Percentiles rank a stretch among this genome's conserved stretches.
These are phyloP conservation scores for Physocephala rufipes DNA, from an alignment of 2,888 invertebrate genomes.

Conservation along the genomic window DNA sequence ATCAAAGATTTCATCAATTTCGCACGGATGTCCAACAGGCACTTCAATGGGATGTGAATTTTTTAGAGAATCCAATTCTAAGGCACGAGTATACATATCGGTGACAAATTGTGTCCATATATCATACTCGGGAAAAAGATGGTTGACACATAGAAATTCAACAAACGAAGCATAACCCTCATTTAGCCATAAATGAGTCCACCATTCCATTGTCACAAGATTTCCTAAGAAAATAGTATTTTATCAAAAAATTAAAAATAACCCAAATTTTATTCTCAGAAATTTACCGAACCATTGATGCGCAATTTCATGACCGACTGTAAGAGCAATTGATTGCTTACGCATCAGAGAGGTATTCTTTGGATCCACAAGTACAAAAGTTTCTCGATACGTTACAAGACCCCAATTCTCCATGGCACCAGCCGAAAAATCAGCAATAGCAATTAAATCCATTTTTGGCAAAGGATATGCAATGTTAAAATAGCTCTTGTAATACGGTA, in stretches of 20 bases:
- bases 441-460: conserved; percentile 96
- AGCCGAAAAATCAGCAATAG: conserved; percentile 93
- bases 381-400: conserved; percentile 90
- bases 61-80: conserved; percentile 86
- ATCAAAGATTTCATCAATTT: conserved; percentile 98
- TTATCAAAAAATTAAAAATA: not conserved
- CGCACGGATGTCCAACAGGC: conserved; percentile 91
- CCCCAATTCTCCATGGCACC: conserved; percentile 99
- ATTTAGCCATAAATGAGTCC: conserved; percentile 96
- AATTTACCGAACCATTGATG: conserved; percentile 94
- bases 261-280: not conserved
- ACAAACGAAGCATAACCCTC: conserved; percentile 97
- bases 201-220: conserved; percentile 98
- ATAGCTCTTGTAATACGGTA: conserved; percentile 94
- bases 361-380: conserved; percentile 88
- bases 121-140: conserved; percentile 93
- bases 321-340: conserved; percentile 87
- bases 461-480: conserved; percentile 94
- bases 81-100: conserved; percentile 83
- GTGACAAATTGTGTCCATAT: conserved; percentile 97
- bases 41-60: conserved; percentile 97
- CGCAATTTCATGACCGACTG: conserved; percentile 91
- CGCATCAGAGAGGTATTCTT: conserved; percentile 86
- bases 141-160: conserved; percentile 92
- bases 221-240: conserved; percentile 67